A percentile compares a stretch with the other conserved stretches of the same genome.
Evolutionary conservation across 2,797 vertebrate genomes (phyloP).

Genomic region (Micropoecilia bifurca): DNA sequence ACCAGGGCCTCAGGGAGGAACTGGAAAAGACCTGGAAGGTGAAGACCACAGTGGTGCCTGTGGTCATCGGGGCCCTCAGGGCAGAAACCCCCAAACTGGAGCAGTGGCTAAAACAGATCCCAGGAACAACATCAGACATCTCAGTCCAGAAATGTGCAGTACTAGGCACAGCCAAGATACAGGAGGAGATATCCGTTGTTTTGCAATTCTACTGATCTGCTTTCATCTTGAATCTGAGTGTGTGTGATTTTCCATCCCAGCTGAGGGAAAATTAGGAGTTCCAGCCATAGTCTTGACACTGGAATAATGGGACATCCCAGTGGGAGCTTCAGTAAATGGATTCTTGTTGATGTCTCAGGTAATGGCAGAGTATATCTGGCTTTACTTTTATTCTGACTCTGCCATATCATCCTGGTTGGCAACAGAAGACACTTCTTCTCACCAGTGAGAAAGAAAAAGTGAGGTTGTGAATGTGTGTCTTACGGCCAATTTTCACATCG

Average conservation of each 20-base stretch:
- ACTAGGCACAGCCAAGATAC: too few relatives aligned
- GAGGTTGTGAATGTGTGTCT: neutral
- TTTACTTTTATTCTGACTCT: conserved; percentile 20
- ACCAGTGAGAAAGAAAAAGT: neutral
- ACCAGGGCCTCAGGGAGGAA: too few relatives aligned
- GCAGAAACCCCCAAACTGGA: too few relatives aligned
- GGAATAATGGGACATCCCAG: conserved; percentile 32
- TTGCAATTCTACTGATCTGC: neutral
- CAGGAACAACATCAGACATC: too few relatives aligned
- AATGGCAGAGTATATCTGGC: conserved; percentile 29
- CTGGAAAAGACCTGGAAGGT: too few relatives aligned
- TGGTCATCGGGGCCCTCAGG: too few relatives aligned
- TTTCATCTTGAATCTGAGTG: conserved; percentile 12
- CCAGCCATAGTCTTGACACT: conserved; percentile 11
- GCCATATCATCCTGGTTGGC: conserved; percentile 25
- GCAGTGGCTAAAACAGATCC: too few relatives aligned
- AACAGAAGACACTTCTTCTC: neutral
- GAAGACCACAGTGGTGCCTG: too few relatives aligned
- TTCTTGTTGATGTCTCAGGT: conserved; percentile 41
- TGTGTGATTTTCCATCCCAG: conserved; percentile 5
- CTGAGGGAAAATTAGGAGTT: conserved; percentile 16
- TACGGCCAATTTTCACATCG: neutral
- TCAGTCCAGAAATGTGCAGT: too few relatives aligned
- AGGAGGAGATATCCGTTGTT: neutral
- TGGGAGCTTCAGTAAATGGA: conserved; percentile 21